Conservation (phyloP, 2,888 invertebrate species). For the Mamestra brassicae region DNA sequence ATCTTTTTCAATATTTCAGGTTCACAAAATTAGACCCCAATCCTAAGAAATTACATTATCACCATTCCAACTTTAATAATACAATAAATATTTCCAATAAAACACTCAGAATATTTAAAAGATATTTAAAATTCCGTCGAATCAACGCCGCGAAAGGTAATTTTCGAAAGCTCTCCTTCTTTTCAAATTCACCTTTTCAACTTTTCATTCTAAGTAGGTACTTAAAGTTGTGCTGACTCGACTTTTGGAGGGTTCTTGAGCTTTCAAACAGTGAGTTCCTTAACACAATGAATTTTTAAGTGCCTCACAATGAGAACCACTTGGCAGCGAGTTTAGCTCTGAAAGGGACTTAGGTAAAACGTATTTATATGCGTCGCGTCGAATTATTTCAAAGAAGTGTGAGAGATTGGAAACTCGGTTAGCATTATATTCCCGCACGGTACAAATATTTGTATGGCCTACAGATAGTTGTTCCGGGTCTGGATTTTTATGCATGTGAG, state of each 20-base stretch:
- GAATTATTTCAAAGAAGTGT: conserved; percentile 17
- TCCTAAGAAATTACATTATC: background rate
- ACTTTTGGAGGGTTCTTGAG: conserved; percentile 19
- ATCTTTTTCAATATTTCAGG: background rate
- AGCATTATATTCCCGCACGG: too few relatives aligned
- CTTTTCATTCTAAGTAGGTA: conserved; percentile 26
- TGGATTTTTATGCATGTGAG: too few relatives aligned
- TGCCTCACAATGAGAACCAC: conserved; percentile 35
- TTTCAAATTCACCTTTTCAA: conserved; percentile 47
- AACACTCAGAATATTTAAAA: conserved; percentile 17
- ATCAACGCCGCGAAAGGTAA: conserved; percentile 3
- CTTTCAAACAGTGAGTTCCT: conserved; percentile 43
- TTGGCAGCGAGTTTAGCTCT: conserved; percentile 24
- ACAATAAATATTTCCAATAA: conserved; percentile 13
- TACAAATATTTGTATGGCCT: too few relatives aligned
- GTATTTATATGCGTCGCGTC: conserved; percentile 9
- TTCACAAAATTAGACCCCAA: background rate
- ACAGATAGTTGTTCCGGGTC: too few relatives aligned
- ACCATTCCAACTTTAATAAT: background rate
- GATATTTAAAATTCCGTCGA: conserved; percentile 21
- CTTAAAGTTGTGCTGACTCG: conserved; percentile 47
- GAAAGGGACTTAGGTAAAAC: background rate
- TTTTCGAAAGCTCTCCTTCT: conserved; percentile 21
- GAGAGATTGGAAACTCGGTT: background rate
- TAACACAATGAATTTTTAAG: conserved; percentile 62